Evolutionary conservation across 2,888 invertebrate genomes (phyloP).

Genomic region (Zhuqinia jingwanae): DNA sequence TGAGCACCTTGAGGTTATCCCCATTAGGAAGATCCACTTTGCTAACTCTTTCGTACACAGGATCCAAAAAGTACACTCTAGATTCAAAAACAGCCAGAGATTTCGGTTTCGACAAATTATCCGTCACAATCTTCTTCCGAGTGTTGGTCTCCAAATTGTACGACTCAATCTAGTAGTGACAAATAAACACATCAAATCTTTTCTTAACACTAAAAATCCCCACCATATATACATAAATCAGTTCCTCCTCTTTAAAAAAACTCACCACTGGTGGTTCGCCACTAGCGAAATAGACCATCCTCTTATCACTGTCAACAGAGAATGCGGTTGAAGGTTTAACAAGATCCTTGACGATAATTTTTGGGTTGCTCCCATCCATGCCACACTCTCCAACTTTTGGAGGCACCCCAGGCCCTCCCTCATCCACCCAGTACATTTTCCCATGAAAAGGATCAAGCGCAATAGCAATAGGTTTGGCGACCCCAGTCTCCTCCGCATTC

Average conservation of each 20-base stretch:
- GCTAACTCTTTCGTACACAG: conserved; percentile 93
- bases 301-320: conserved; percentile 85
- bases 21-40: conserved; percentile 91
- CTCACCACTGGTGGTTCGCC: conserved; percentile 86
- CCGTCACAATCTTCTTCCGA: conserved; percentile 85
- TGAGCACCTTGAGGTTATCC: conserved; percentile 87
- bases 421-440: conserved; percentile 97
- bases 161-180: conserved; percentile 80
- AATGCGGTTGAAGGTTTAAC: conserved; percentile 89
- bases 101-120: conserved; percentile 88
- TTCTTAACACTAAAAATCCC: too few species aligned
- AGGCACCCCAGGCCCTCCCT: conserved; percentile 93
- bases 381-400: conserved; percentile 90
- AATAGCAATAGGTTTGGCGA: conserved; percentile 92
- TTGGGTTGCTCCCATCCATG: conserved; percentile 94
- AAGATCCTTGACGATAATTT: conserved; percentile 87
- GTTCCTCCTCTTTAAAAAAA: conserved; percentile 5
- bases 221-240: too few species aligned
- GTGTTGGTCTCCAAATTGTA: conserved; percentile 85
- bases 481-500: conserved; percentile 90
- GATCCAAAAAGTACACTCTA: conserved; percentile 92
- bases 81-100: conserved; percentile 91
- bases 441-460: conserved; percentile 97
- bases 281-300: conserved; percentile 93
- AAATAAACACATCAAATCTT: conserved; percentile 8